Evolutionary conservation across 2,888 invertebrate species (phyloP).

Genomic region (Amphipyra berbera): DNA sequence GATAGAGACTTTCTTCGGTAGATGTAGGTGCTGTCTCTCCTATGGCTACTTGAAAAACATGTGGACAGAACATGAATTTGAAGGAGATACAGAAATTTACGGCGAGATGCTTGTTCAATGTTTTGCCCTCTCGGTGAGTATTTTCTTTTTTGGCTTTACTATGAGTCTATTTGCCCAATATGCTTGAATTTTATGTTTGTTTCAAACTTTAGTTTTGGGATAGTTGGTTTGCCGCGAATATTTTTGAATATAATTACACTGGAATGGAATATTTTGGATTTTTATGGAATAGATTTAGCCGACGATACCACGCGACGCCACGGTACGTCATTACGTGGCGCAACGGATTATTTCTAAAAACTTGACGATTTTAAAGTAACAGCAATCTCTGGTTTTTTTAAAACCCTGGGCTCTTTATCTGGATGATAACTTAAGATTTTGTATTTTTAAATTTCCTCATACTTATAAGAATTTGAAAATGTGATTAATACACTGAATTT

Average conservation of each 20-base stretch:
- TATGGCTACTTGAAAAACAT: constrained; percentile 73
- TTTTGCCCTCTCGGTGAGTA: constrained; percentile 74
- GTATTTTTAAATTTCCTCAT: too few species aligned
- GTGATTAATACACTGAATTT: too few species aligned
- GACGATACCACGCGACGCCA: constrained; percentile 14
- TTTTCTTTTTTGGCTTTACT: constrained; percentile 32
- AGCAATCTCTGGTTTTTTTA: too few species aligned
- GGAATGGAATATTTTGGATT: neutral
- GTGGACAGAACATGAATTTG: constrained; percentile 67
- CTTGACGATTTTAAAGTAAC: too few species aligned
- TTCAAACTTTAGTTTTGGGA: constrained; percentile 25
- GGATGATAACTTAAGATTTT: too few species aligned
- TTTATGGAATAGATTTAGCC: constrained; percentile 1
- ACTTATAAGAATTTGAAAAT: too few species aligned
- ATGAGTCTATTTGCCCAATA: constrained; percentile 49
- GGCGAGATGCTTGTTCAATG: constrained; percentile 77
- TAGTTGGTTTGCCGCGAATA: constrained; percentile 8
- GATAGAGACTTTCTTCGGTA: constrained; percentile 65
- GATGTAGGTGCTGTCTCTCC: constrained; percentile 76
- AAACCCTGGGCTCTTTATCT: too few species aligned
- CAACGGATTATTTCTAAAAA: neutral
- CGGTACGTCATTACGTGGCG: neutral
- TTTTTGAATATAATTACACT: neutral
- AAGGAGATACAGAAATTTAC: constrained; percentile 69
- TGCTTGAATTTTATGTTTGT: constrained; percentile 39